Percentiles rank a stretch among this genome's conserved stretches.
Conservation (phyloP, 1,140 invertebrate genomes). For the Cephus cinctus region DNA sequence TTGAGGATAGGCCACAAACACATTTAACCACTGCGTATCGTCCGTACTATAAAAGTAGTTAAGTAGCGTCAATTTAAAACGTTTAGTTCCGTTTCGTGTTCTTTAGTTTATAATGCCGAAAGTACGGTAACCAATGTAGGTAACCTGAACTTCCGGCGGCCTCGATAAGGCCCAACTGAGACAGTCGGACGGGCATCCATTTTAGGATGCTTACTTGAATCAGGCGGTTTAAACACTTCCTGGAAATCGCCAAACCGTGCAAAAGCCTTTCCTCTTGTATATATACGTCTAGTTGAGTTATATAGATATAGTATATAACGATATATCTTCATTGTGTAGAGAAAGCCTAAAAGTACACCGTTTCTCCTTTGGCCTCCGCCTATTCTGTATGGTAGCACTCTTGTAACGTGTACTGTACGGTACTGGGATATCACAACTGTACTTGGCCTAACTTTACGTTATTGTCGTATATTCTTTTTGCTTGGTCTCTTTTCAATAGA, state of each 20-base stretch:
- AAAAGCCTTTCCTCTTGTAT: not conserved
- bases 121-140: no score
- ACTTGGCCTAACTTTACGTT: no score
- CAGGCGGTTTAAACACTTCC: not conserved
- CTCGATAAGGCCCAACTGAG: not conserved
- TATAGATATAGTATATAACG: not conserved
- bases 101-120: no score
- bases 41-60: no score
- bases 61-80: no score
- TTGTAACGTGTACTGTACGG: no score
- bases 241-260: not conserved
- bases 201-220: not conserved
- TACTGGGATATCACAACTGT: no score
- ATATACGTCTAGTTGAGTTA: not conserved
- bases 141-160: conserved; percentile 1
- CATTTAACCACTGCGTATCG: no score
- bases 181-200: not conserved
- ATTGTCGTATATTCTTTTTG: no score
- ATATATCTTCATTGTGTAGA: not conserved
- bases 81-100: no score
- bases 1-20: no score
- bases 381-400: not conserved
- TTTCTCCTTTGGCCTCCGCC: not conserved
- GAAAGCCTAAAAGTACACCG: not conserved
- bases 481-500: no score